Evolutionary conservation across 92 coral and sea anemone species (phyloP), one percentile per base, ranked within the genome.

Genomic region (Isaurus tuberculatus): DNA sequence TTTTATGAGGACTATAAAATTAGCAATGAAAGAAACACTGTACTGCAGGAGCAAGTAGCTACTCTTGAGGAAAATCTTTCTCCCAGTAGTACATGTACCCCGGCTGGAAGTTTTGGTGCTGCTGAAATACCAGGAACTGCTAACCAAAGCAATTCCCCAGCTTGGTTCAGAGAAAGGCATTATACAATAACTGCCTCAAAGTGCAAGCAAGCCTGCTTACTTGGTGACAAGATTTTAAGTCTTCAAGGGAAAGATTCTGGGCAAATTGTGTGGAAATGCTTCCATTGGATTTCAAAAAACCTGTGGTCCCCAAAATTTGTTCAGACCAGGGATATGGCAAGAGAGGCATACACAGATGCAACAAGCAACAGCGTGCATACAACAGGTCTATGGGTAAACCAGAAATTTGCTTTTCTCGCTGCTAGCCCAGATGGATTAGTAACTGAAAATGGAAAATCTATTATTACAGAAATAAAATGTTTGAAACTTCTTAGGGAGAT

Each of bases 351-450:
- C 65, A 73, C 84, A 28, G 31, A 84, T 37, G 84, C 71, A 71
- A 73, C 61, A 19, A 84, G 84, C 28, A 73, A 73, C 51, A 55
- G 46, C 28, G 88, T 84, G 69, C 65, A 36, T 17, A 36, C 67
- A 61, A 74, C 88, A 34, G 88, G 88, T 27, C 77, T 85, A 26
- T 63, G 84, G 84, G 88, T 77, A 70, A 75, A 85, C 79, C 43
- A 61, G 49, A 79, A 79, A 80, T 69, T 70, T 80, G 53, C 90
- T 69, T 86, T 32, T 31, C 90, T 86, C 40, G 89, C 79, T 78
- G 89, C 84, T 58, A 75, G 84, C 66, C 85, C 89, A 86, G 89
- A 86, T 86, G 79, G 79, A 16, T 70, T 86, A 27, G 65, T 61
- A 46, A 85, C 67, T 33, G 79, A 70, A 65, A 83, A 73, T 37